These are phyloP conservation scores for Paramormyrops kingsleyae DNA, from an alignment of 2,113 vertebrate species.

Conservation along the genomic window DNA sequence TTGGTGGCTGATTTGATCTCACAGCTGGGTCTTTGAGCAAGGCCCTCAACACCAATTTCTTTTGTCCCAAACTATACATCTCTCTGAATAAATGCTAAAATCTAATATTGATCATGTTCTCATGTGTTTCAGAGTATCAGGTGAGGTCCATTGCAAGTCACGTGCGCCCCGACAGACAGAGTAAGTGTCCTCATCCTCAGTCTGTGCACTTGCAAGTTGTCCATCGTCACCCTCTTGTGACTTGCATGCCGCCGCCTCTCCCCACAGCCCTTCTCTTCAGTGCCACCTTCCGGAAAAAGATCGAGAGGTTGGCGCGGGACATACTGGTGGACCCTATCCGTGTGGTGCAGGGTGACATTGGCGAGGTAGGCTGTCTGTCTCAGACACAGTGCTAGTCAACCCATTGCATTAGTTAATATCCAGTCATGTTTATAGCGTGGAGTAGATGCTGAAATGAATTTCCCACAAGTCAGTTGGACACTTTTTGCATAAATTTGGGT, in stretches of 20 bases:
- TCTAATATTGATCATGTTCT: not conserved
- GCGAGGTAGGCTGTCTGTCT: conserved; percentile 69
- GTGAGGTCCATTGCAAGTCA: conserved; percentile 93
- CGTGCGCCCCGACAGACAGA: conserved; percentile 93
- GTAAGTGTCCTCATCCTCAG: conserved; percentile 60
- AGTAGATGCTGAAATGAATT: not conserved
- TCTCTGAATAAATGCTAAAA: not conserved
- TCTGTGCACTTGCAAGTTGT: not conserved
- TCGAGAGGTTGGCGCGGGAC: conserved; percentile 89
- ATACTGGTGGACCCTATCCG: conserved; percentile 92
- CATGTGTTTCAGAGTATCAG: conserved; percentile 79
- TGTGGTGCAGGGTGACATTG: conserved; percentile 95
- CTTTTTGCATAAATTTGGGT: not conserved
- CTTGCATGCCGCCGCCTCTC: not conserved
- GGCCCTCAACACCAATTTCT: not conserved
- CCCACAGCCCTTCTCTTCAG: conserved; percentile 87
- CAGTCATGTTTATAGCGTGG: not conserved
- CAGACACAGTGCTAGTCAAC: not conserved
- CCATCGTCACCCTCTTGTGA: not conserved
- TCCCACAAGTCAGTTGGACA: not conserved
- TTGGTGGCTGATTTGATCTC: not conserved
- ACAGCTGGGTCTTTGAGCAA: not conserved
- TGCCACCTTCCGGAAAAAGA: conserved; percentile 96
- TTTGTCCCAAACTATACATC: not conserved
- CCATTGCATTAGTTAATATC: not conserved